These are phyloP conservation scores for Drosophila borborema DNA, from an alignment of 2,888 invertebrate genomes.

Conservation along the genomic window DNA sequence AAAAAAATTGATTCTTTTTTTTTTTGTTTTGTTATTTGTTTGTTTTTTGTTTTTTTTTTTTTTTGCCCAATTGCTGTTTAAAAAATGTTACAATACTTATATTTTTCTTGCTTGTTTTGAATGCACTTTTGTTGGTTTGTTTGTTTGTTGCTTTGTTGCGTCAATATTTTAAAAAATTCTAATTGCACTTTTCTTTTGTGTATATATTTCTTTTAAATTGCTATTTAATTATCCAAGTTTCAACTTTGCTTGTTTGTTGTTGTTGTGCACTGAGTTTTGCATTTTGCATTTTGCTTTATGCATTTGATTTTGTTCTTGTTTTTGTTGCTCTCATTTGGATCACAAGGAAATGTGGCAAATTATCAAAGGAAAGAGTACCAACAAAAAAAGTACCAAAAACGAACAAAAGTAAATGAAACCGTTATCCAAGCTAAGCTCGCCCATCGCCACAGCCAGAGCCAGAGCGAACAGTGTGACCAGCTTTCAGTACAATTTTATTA, in stretches of 20 bases:
- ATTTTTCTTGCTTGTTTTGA: constrained; percentile 54
- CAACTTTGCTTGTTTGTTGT: constrained; percentile 28
- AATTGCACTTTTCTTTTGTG: constrained; percentile 76
- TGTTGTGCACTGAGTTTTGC: constrained; percentile 26
- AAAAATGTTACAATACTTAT: constrained; percentile 60
- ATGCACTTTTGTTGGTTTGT: constrained; percentile 68
- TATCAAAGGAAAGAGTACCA: constrained; percentile 10
- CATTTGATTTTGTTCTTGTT: constrained; percentile 7
- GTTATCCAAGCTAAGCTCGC: constrained; percentile 21
- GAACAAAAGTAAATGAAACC: constrained; percentile 50
- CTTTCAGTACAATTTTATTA: not conserved
- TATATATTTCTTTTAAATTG: constrained; percentile 56
- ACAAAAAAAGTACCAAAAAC: not conserved
- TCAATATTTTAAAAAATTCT: constrained; percentile 74
- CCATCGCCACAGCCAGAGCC: not conserved
- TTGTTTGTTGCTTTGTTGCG: constrained; percentile 64
- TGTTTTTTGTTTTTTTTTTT: constrained; percentile 25
- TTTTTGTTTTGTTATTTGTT: constrained; percentile 41
- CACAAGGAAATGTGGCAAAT: constrained; percentile 32
- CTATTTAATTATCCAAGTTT: constrained; percentile 46
- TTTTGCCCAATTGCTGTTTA: constrained; percentile 59
- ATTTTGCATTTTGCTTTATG: constrained; percentile 22
- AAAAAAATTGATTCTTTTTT: constrained; percentile 55
- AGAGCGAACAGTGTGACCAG: constrained; percentile 19
- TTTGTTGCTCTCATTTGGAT: constrained; percentile 2